Evolutionary conservation across 2,888 invertebrate species (phyloP), one percentile per base, ranked within the genome.

Genomic region (Diarsia dahlii): DNA sequence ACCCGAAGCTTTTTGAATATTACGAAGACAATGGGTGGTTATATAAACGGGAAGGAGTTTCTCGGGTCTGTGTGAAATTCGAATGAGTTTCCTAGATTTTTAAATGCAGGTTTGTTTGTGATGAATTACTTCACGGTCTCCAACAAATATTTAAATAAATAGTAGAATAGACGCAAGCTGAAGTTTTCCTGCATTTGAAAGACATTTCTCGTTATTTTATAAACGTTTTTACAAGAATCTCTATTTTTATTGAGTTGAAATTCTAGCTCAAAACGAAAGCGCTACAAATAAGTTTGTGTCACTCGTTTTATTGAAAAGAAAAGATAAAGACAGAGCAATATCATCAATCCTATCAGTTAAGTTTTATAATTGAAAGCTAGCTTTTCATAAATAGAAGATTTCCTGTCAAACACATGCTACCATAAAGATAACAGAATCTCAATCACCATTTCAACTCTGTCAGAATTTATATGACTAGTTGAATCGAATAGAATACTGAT

Each of bases 401-500:
- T 79, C 64, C 70, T 20, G 20, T 65, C 46, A n/a, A 50, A 64
- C 39, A 83, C 50, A 56, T 69, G 50, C 52, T 62, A 66, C 46
- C 20, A 34, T 65, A 45, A 77, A 85, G 72, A 82, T 73, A 82
- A 73, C 67, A 74, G 73, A 82, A 82, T 71, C 67, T 71, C 71
- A 74, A 73, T 71, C 68, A 78, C 48, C 68, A 60, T 82, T 81
- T 77, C 60, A 46, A 74, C 62, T 60, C 78, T 82, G 28, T 67
- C 78, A 71, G 73, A 74, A 74, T 85, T 69, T 85, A 81, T 85
- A 74, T 74, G 73, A 82, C 69, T 62, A 67, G 84, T 70, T 75
- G 75, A 72, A 70, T 34, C 39, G 20, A 71, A 75, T 83, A 71
- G 75, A 86, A 84, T 86, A 79, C 80, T 74, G 84, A 83, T 84